Evolutionary conservation across 2,113 vertebrate species (phyloP).

Genomic region (Tragulus kanchil): DNA sequence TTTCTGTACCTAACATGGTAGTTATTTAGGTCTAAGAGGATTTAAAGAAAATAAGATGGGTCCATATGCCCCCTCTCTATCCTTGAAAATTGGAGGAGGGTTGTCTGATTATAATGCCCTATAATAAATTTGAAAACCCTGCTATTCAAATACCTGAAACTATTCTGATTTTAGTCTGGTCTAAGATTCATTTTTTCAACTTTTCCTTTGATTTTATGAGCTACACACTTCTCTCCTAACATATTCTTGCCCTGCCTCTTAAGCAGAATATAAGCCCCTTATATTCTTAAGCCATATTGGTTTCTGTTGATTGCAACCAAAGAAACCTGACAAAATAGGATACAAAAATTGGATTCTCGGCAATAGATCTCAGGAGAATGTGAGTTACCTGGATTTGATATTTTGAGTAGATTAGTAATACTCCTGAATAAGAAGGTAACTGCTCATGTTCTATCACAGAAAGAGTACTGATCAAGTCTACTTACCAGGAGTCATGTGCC

Average conservation of each 20-base stretch:
- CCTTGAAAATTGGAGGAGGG: too few relatives aligned
- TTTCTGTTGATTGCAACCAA: background rate
- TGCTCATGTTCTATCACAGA: background rate
- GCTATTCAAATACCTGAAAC: background rate
- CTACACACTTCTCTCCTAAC: background rate
- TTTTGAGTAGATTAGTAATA: background rate
- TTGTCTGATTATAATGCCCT: background rate
- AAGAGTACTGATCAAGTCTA: background rate
- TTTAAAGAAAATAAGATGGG: background rate
- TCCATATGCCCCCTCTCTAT: too few relatives aligned
- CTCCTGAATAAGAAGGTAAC: background rate
- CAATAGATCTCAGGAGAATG: background rate
- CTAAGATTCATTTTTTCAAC: background rate
- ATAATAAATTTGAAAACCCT: background rate
- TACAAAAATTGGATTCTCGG: background rate
- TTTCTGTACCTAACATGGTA: background rate
- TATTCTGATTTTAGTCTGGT: background rate
- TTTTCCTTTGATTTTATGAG: constrained; percentile 15
- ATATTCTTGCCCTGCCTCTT: background rate
- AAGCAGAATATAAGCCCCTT: too few relatives aligned
- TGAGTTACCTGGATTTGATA: background rate
- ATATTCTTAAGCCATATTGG: too few relatives aligned
- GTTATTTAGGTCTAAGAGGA: background rate
- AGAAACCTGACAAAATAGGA: constrained; percentile 1
- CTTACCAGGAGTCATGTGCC: background rate